Percentiles rank a stretch among this genome's conserved stretches.
These are phyloP conservation scores for Leptinotarsa haldemani DNA, from an alignment of 2,888 invertebrate genomes.

Conservation along the genomic window DNA sequence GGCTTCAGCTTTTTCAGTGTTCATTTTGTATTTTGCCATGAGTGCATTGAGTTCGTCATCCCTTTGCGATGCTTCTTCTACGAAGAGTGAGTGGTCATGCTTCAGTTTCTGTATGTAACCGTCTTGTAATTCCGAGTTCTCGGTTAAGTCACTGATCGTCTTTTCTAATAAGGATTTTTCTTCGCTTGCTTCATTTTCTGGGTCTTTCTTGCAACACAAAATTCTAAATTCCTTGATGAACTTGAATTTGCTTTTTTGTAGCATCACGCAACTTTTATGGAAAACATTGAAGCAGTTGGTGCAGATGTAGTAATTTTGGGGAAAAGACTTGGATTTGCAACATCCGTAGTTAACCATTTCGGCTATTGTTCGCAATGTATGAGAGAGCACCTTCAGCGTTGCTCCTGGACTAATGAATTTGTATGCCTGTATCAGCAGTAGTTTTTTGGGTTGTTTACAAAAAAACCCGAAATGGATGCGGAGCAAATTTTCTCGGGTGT, in stretches of 20 bases:
- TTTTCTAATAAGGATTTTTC: slow-evolving; percentile 2
- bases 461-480: too few species aligned
- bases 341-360: neutral
- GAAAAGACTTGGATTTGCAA: neutral
- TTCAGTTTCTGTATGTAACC: neutral
- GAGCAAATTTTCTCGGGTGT: too few species aligned
- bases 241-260: neutral
- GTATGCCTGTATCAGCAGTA: too few species aligned
- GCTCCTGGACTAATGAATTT: too few species aligned
- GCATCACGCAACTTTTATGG: slow-evolving; percentile 1
- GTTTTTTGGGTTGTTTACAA: too few species aligned
- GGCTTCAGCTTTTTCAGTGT: too few species aligned
- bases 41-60: neutral
- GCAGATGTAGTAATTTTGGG: neutral
- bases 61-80: slow-evolving; percentile 2
- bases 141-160: neutral
- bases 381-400: too few species aligned
- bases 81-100: neutral
- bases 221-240: neutral
- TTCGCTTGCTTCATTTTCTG: neutral
- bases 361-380: too few species aligned
- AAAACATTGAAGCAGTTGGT: neutral
- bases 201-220: neutral
- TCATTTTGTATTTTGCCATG: neutral
- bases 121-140: neutral